Evolutionary conservation across 2,888 invertebrate species (phyloP).

Genomic region (Chironomus tentans): DNA sequence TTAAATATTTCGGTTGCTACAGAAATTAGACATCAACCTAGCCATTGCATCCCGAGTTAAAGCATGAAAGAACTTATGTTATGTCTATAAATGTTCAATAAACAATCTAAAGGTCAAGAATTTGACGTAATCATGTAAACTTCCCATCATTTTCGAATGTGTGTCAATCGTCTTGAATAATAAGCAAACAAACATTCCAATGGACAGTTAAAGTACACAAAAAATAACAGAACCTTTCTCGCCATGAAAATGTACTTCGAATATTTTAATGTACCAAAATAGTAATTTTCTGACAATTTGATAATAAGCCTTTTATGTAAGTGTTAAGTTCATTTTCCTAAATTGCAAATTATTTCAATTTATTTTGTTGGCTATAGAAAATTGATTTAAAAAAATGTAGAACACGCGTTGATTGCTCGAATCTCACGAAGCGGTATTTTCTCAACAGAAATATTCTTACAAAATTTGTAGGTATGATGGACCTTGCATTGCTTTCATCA

Average conservation of each 20-base stretch:
- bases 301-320: neutral
- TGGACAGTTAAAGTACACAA: neutral
- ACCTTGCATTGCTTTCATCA: conserved; percentile 2
- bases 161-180: too few relatives aligned
- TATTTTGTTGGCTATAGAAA: neutral
- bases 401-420: neutral
- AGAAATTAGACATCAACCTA: too few relatives aligned
- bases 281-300: neutral
- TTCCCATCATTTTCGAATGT: neutral
- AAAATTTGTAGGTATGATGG: neutral
- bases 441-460: neutral
- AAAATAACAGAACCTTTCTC: too few relatives aligned
- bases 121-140: neutral
- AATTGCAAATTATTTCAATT: neutral
- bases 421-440: neutral
- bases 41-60: too few relatives aligned
- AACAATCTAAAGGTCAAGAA: neutral
- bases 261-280: neutral
- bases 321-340: neutral
- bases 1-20: too few relatives aligned
- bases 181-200: too few relatives aligned
- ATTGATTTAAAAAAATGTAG: neutral
- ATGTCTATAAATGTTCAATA: too few relatives aligned
- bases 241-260: neutral
- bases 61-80: too few relatives aligned